phyloP scores from a whole-genome alignment of 2,888 invertebrate species.

The Chorisops tibialis region DNA sequence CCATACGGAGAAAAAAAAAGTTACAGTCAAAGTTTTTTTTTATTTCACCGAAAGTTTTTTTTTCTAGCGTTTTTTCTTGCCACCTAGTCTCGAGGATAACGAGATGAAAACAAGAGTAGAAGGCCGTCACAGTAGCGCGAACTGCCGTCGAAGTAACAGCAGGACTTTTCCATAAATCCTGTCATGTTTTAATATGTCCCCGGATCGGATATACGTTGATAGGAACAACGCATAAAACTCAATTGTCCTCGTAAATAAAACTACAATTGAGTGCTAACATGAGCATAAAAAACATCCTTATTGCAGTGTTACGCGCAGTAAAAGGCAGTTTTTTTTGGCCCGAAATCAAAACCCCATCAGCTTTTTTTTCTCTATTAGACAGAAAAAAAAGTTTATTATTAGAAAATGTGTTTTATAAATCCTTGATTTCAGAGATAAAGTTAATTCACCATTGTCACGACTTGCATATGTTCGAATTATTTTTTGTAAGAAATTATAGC shows the following conservation, averaged over 20 bases:
- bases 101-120: conserved; percentile 20
- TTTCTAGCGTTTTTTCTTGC: conserved; percentile 3
- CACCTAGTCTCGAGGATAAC: conserved; percentile 20
- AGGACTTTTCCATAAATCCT: conserved; percentile 32
- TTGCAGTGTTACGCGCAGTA: neutral
- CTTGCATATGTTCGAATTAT: neutral
- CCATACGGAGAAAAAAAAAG: conserved; percentile 10
- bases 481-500: too few relatives aligned
- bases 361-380: neutral
- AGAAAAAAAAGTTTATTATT: conserved; percentile 11
- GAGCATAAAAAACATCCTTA: conserved; percentile 3
- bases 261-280: conserved; percentile 34
- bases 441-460: conserved; percentile 26
- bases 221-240: conserved; percentile 31
- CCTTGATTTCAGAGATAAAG: conserved; percentile 33
- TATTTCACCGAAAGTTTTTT: conserved; percentile 7
- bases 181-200: conserved; percentile 30
- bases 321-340: conserved; percentile 21
- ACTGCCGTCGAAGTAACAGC: conserved; percentile 9
- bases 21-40: conserved; percentile 25
- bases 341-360: conserved; percentile 7
- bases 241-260: conserved; percentile 35
- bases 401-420: neutral
- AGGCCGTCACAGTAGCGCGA: neutral
- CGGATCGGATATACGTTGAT: conserved; percentile 21